A percentile compares a stretch with the other conserved stretches of the same genome.
phyloP scores from a whole-genome alignment of 2,797 vertebrate species.

The Apogon talboti region DNA sequence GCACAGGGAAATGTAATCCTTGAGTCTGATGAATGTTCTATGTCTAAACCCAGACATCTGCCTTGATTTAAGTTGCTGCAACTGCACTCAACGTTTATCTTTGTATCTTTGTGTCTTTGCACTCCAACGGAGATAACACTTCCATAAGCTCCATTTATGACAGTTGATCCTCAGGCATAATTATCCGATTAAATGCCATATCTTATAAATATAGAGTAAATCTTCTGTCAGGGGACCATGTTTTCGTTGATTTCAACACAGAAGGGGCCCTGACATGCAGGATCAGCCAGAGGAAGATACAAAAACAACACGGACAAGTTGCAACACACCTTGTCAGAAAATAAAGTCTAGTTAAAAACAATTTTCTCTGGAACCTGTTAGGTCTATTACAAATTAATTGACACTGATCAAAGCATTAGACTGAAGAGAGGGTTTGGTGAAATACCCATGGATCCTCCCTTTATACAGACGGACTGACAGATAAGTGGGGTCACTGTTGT shows the following conservation, averaged over 20 bases:
- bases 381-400: slow-evolving; percentile 3
- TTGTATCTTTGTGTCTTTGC: slow-evolving; percentile 1
- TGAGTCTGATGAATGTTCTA: slow-evolving; percentile 26
- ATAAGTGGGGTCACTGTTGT: slow-evolving; percentile 31
- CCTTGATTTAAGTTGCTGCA: slow-evolving; percentile 25
- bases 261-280: slow-evolving; percentile 7
- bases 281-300: slow-evolving; percentile 22
- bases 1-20: slow-evolving; percentile 17
- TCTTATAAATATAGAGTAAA: slow-evolving; percentile 15
- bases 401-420: slow-evolving; percentile 36
- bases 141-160: slow-evolving; percentile 23
- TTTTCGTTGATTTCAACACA: slow-evolving; percentile 11
- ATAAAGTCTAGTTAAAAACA: not conserved
- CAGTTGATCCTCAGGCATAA: slow-evolving; percentile 9
- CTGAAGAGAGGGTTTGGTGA: slow-evolving; percentile 44
- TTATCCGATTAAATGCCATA: not conserved
- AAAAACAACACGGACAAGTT: slow-evolving; percentile 4
- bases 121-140: slow-evolving; percentile 10
- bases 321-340: slow-evolving; percentile 17
- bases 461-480: slow-evolving; percentile 9
- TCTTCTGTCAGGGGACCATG: not conserved
- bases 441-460: slow-evolving; percentile 29
- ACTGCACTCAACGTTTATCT: not conserved
- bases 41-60: slow-evolving; percentile 20
- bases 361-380: slow-evolving; percentile 23